These are phyloP conservation scores for Neosilurus mollespiculum DNA, from an alignment of 2,797 vertebrate genomes.

Conservation along the genomic window DNA sequence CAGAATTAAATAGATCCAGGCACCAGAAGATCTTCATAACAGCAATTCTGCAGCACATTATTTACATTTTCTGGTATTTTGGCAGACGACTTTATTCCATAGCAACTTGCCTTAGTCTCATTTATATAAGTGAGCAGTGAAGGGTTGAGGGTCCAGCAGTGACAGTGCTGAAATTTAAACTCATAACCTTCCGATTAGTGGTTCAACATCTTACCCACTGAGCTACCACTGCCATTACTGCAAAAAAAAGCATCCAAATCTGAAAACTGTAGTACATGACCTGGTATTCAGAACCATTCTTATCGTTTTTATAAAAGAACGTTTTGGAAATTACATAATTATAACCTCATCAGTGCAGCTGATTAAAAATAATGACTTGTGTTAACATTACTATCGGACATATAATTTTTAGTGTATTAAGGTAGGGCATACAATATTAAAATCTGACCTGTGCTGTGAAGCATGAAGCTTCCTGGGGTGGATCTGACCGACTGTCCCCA, in stretches of 20 bases:
- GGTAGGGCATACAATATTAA: background rate
- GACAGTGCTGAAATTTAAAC: too few relatives aligned
- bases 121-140: too few relatives aligned
- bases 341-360: background rate
- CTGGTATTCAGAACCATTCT: background rate
- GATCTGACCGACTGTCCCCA: conserved; percentile 59
- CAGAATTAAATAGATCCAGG: background rate
- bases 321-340: background rate
- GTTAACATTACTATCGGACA: background rate
- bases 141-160: too few relatives aligned
- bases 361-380: background rate
- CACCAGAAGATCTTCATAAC: background rate
- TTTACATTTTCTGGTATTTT: too few relatives aligned
- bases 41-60: background rate
- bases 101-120: too few relatives aligned
- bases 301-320: background rate
- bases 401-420: background rate
- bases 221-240: too few relatives aligned
- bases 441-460: conserved; percentile 61
- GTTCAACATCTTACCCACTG: too few relatives aligned
- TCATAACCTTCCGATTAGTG: too few relatives aligned
- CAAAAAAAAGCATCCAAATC: too few relatives aligned
- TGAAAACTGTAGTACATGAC: background rate
- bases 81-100: too few relatives aligned
- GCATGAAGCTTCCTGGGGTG: conserved; percentile 53